Evolutionary conservation across 2,797 vertebrate species (phyloP), one percentile per base, ranked within the genome.

Genomic region (Argentina silus): DNA sequence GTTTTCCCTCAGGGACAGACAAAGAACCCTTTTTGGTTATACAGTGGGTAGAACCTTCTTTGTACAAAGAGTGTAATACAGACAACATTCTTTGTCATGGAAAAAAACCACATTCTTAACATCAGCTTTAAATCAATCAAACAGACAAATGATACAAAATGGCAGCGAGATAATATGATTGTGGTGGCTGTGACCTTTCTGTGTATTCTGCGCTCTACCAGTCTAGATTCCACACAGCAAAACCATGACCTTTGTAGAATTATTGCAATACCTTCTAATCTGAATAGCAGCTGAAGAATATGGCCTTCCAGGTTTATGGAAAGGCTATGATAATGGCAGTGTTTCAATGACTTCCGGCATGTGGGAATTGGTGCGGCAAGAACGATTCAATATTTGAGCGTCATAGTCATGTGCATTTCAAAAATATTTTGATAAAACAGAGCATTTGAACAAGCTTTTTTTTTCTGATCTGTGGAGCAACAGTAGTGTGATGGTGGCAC

Each of bases 231-330:
- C 87, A 79, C 73, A 81, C 69, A 87, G 67, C 75, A 87, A 90
- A 90, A 90, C 78, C 86, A 84, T 94, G 92, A 93, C 93, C 93
- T 94, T 94, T 94, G 90, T 91, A 86, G 85, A 91, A 90, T 90
- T 90, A 92, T 93, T 92, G 91, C 90, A 89, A 90, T 90, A 89
- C 78, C 85, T 83, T 87, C 90, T 91, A 92, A 92, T 94, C 90
- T 89, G 87, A 88, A 88, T 86, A 83, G 81, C 75, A 80, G 78
- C 76, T 81, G 77, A 83, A 78, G 81, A 81, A 73, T 68, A 73
- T 67, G 75, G 48, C 80, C 63, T 72, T 73, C 69, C 74, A 47
- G 45, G 47, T 71, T 68, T 70, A 53, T 77, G 63, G 70, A 83
- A 79, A 76, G 61, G 44, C 42, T 23, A 70, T 81, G 86, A 86